Conservation (phyloP, 2,113 vertebrate genomes). For the Sturnus vulgaris region DNA sequence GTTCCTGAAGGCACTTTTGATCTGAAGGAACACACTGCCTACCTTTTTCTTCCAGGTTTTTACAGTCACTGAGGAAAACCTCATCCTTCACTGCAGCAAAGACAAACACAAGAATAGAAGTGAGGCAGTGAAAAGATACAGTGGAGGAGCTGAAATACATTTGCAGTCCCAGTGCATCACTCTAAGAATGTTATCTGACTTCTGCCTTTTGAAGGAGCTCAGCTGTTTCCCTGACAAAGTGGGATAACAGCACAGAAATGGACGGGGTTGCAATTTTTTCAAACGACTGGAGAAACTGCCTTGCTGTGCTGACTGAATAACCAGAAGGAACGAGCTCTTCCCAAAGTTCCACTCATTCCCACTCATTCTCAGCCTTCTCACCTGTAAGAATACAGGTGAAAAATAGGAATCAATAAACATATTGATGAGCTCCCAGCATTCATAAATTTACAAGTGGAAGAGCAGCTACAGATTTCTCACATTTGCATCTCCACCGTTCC, state of each 20-base stretch:
- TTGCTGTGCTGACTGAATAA: constrained; percentile 25
- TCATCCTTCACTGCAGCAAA: not conserved
- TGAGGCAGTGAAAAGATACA: not conserved
- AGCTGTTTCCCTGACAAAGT: constrained; percentile 36
- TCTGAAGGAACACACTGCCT: not conserved
- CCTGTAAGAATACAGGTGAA: not conserved
- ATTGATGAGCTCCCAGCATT: constrained; percentile 33
- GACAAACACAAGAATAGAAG: constrained; percentile 16
- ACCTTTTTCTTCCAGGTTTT: not conserved
- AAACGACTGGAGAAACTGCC: constrained; percentile 2
- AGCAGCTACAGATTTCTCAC: not conserved
- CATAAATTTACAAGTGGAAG: constrained; percentile 17
- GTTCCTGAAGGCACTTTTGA: not conserved
- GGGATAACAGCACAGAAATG: constrained; percentile 30
- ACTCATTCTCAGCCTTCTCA: constrained; percentile 9
- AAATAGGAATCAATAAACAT: constrained; percentile 12
- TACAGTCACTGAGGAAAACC: not conserved
- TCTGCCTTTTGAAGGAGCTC: constrained; percentile 40
- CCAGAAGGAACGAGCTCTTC: not conserved
- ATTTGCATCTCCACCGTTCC: not conserved
- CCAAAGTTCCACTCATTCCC: constrained; percentile 49
- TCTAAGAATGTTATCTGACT: constrained; percentile 43
- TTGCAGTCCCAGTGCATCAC: not conserved
- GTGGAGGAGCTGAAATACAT: not conserved
- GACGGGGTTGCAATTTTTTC: constrained; percentile 31